phyloP scores from a whole-genome alignment of 1,140 invertebrate species.

The Sitophilus oryzae region DNA sequence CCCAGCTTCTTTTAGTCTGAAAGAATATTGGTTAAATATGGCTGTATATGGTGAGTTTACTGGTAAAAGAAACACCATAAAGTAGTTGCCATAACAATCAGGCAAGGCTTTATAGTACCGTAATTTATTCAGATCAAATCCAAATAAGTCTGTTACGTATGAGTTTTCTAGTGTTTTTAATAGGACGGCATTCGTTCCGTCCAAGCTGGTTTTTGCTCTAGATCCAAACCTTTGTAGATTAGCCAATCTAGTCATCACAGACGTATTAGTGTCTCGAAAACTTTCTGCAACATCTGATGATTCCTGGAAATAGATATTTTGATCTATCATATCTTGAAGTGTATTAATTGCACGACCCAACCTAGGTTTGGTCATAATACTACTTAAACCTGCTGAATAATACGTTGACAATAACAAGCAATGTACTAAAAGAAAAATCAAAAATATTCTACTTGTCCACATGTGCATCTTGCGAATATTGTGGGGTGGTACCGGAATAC shows the following conservation, averaged over 20 bases:
- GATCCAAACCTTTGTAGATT: neutral
- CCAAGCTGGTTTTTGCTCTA: neutral
- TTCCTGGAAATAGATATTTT: neutral
- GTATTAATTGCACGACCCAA: constrained; percentile 7
- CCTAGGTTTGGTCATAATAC: constrained; percentile 10
- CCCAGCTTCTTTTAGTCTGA: constrained; percentile 8
- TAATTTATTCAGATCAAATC: neutral
- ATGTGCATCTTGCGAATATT: neutral
- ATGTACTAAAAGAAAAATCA: neutral
- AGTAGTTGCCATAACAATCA: constrained; percentile 10
- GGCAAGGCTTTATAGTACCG: constrained; percentile 10
- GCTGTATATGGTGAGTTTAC: constrained; percentile 13
- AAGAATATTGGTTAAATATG: neutral
- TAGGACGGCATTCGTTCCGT: constrained; percentile 2
- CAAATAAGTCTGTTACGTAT: constrained; percentile 12
- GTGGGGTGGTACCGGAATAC: neutral
- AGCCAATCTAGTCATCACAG: neutral
- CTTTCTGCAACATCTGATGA: neutral
- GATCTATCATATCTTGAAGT: constrained; percentile 17
- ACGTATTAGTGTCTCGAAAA: neutral
- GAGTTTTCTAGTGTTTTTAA: constrained; percentile 10
- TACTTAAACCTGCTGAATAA: constrained; percentile 18
- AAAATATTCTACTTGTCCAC: neutral
- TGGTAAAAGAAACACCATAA: constrained; percentile 11
- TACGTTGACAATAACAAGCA: constrained; percentile 10